Evolutionary conservation across 2,888 invertebrate genomes (phyloP), one percentile per base, ranked within the genome.

Genomic region (Rhabditophanes sp.): DNA sequence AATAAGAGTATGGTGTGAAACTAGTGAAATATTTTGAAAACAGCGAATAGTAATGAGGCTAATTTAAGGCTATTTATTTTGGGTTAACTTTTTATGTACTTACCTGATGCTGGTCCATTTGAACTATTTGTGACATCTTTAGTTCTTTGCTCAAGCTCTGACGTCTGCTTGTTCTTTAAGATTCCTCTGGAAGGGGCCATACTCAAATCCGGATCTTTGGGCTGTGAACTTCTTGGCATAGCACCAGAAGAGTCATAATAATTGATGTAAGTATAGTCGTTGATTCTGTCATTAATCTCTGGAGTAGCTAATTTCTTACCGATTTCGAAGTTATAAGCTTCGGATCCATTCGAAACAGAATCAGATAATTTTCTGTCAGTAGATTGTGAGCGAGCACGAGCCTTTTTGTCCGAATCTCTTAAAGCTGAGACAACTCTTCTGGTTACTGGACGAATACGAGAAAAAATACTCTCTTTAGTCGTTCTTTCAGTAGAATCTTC

Each of bases 131-230:
- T n/a, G 39, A 37, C 14, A 9, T 16, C 20, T 28, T 7, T 32
- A 9, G 19, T 20, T 15, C 12, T 5, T 8, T 8, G 8, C n/a
- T 32, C 22, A 25, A 6, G 30, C 25, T 7, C 4, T 15, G 15
- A 21, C 22, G 44, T 50, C 41, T 54, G 55, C 39, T 53, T 57
- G 37, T 57, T 62, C 39, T 60, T 61, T 16, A 61, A 45, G 38
- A 62, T 62, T 40, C 41, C 53, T 36, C 33, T 49, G 39, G 35
- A 15, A 6, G 49, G 44, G 16, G 38, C 18, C 25, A 40, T 11
- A 21, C 31, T 27, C 19, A 44, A 28, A 33, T 50, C 50, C 15
- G 38, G 25, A 19, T 33, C 46, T 3, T 39, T 26, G n/a, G 42
- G 34, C 31, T 45, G 39, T 3, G 49, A 48, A 14, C 25, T 33